These are phyloP conservation scores for Trididemnum nubilum DNA, from an alignment of 23 tunicate species.

Conservation along the genomic window DNA sequence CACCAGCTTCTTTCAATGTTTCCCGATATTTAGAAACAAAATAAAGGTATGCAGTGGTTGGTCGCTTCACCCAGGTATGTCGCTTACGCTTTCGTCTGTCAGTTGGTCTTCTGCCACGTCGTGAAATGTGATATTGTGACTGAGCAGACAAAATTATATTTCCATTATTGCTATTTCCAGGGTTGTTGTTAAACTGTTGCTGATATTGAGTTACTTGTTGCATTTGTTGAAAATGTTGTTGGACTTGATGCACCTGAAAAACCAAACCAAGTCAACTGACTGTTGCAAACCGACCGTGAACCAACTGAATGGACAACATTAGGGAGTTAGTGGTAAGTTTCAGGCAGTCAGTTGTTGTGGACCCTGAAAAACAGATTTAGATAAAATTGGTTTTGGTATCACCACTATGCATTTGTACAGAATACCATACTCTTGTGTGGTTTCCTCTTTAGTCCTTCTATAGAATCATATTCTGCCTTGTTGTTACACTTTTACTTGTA, in stretches of 20 bases:
- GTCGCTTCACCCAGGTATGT: conserved; percentile 92
- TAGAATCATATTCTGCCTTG: too few relatives aligned
- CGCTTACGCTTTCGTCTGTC: conserved; percentile 82
- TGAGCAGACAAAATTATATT: conserved; percentile 37
- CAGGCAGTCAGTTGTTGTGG: too few relatives aligned
- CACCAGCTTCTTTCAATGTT: conserved; percentile 95
- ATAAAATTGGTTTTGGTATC: too few relatives aligned
- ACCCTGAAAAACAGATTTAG: too few relatives aligned
- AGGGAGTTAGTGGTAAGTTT: too few relatives aligned
- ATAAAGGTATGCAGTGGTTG: conserved; percentile 97
- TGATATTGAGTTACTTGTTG: conserved; percentile 88
- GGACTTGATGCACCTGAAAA: conserved; percentile 77
- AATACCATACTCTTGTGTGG: too few relatives aligned
- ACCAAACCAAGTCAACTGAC: too few relatives aligned
- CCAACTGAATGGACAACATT: not conserved
- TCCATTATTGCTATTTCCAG: conserved; percentile 9
- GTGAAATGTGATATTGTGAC: conserved; percentile 36
- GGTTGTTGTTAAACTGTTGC: conserved; percentile 69
- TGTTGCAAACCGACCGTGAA: too few relatives aligned
- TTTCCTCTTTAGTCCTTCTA: too few relatives aligned
- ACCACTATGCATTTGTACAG: too few relatives aligned
- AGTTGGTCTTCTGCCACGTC: conserved; percentile 67
- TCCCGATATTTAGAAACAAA: conserved; percentile 99
- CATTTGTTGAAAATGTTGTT: conserved; percentile 88
- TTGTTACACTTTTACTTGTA: too few relatives aligned